phyloP scores from a whole-genome alignment of 2,797 vertebrate species.

The Babyrousa celebensis region DNA sequence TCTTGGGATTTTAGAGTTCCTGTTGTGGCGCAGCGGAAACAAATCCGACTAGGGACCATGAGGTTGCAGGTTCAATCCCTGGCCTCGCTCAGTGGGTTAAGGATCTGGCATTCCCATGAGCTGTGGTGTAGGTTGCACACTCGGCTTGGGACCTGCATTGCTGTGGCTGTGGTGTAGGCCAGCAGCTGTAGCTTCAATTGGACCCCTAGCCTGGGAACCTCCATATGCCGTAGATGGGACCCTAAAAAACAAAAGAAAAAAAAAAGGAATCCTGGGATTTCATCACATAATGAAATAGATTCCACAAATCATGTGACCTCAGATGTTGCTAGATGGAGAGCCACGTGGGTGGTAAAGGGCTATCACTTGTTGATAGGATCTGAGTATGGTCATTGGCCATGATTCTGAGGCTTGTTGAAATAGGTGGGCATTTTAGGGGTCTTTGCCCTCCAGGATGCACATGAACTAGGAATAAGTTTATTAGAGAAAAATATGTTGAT shows the following conservation, averaged over 20 bases:
- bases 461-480: constrained; percentile 17
- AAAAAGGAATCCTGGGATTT: neutral
- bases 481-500: neutral
- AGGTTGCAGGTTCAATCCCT: too few species aligned
- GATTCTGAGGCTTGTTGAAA: constrained; percentile 3
- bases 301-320: neutral
- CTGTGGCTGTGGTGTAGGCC: too few species aligned
- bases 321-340: neutral
- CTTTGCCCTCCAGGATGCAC: neutral
- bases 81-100: too few species aligned
- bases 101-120: too few species aligned
- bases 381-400: neutral
- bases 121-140: too few species aligned
- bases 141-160: too few species aligned
- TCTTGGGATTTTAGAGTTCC: neutral
- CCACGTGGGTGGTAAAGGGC: neutral
- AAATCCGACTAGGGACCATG: too few species aligned
- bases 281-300: constrained; percentile 53
- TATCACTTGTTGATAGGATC: neutral
- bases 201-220: too few species aligned
- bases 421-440: neutral
- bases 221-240: too few species aligned
- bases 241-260: too few species aligned
- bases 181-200: too few species aligned
- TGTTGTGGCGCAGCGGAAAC: too few species aligned